Conservation (phyloP, 1,140 invertebrate genomes). For the Drusus annulatus region DNA sequence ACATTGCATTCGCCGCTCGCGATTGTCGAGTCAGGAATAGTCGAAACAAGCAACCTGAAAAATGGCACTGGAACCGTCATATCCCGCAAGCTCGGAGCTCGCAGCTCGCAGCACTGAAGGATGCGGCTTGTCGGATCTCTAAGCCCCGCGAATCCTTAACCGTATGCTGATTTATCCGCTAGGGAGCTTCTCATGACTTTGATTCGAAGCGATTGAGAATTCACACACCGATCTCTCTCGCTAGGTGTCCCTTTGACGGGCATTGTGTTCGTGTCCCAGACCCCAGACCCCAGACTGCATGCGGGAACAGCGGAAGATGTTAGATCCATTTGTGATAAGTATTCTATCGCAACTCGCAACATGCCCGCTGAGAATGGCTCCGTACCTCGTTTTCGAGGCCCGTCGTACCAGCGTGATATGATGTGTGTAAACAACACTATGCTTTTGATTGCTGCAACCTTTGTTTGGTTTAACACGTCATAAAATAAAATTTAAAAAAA, state of each 20-base stretch:
- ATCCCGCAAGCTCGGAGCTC: neutral
- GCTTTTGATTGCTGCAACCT: slow-evolving; percentile 33
- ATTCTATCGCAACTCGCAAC: slow-evolving; percentile 26
- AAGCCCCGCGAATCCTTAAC: slow-evolving; percentile 45
- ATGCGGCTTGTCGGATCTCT: slow-evolving; percentile 19
- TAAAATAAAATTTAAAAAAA: neutral
- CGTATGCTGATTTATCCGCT: slow-evolving; percentile 54
- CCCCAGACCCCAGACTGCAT: neutral
- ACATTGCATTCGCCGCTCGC: neutral
- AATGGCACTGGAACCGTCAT: slow-evolving; percentile 40
- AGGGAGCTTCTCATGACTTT: slow-evolving; percentile 40
- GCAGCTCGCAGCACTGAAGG: too few relatives aligned
- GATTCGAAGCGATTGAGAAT: slow-evolving; percentile 28
- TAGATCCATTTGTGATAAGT: slow-evolving; percentile 43
- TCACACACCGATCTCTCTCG: slow-evolving; percentile 30
- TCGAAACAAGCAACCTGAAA: slow-evolving; percentile 40
- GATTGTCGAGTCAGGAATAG: neutral
- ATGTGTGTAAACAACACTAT: slow-evolving; percentile 33
- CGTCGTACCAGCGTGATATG: neutral
- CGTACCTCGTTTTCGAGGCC: slow-evolving; percentile 7
- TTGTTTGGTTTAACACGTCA: slow-evolving; percentile 22
- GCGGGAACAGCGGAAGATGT: slow-evolving; percentile 13
- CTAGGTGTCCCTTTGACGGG: slow-evolving; percentile 39
- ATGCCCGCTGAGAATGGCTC: slow-evolving; percentile 31
- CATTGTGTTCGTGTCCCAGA: slow-evolving; percentile 18